Percentiles rank a stretch among this genome's conserved stretches.
phyloP scores from a whole-genome alignment of 2,797 vertebrate genomes.

The Pipistrellus pipistrellus region DNA sequence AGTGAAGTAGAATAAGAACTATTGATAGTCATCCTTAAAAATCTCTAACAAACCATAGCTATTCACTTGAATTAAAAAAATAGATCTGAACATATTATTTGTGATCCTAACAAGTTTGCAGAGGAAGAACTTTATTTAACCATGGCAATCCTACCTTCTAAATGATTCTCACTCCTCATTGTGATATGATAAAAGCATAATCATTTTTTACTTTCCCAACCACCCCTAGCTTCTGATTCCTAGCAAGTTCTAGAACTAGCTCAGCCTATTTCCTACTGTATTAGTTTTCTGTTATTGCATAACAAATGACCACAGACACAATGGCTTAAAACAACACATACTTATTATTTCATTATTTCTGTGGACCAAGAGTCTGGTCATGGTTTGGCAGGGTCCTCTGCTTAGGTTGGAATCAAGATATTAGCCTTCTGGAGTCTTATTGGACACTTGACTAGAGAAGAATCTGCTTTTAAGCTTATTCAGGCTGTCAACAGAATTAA shows the following conservation, averaged over 20 bases:
- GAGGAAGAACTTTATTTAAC: constrained; percentile 17
- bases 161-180: not conserved
- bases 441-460: constrained; percentile 28
- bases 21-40: constrained; percentile 15
- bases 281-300: constrained; percentile 4
- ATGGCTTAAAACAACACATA: not conserved
- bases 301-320: constrained; percentile 24
- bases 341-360: constrained; percentile 22
- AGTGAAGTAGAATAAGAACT: constrained; percentile 57
- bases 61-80: not conserved
- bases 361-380: not conserved
- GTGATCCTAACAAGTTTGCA: not conserved
- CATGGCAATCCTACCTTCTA: not conserved
- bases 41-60: constrained; percentile 11
- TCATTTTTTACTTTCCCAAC: not conserved
- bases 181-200: not conserved
- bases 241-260: constrained; percentile 12
- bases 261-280: not conserved
- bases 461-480: constrained; percentile 66
- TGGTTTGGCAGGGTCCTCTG: constrained; percentile 1
- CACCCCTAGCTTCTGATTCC: not conserved
- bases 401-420: constrained; percentile 23
- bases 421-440: not conserved
- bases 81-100: constrained; percentile 38
- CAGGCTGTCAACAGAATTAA: constrained; percentile 55